Base-by-base conservation (phyloP, 2,888 invertebrate species). In the Epistrophella euchroma region DNA sequence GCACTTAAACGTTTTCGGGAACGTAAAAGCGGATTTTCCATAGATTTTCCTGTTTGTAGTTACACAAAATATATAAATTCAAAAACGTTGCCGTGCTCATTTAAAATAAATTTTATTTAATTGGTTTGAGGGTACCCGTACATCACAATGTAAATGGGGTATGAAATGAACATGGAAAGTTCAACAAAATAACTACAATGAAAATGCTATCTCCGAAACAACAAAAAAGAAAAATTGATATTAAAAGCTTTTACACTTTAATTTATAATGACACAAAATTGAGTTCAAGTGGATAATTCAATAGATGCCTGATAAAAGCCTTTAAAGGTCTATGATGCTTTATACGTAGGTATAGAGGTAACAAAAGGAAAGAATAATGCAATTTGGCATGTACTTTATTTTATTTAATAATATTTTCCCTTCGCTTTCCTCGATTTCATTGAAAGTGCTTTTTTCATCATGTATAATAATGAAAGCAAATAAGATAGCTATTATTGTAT, bases 231-330 rank as follows among this genome's bases (percentile, higher is more conserved):
- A 74, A 74, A 37, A 64, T 52, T 55, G n/a, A 47, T 64, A 74
- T 74, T 68, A 75, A 74, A 74, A 74, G 74, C 74, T 74, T 74
- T 74, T 64, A 64, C 64, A 37, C 60, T 47, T 47, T 22, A 73
- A 74, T 78, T 78, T 40, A 74, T 68, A 74, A 73, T 68, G 79
- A 73, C 66, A 80, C 66, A 35, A 74, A 80, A 80, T 74, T 74
- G 58, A 80, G 55, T 74, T 74, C 43, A 35, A 74, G 50, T 52
- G 68, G 74, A 68, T 80, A 80, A 80, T 80, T 74, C 47, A 74
- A 80, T 80, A 80, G 66, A 80, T 80, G 68, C 52, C 19, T 68
- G 74, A 74, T 74, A 80, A 80, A 80, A 80, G 80, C 75, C 75
- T 81, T 81, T 81, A 68, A 70, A 75, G 60, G 55, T 81, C 55